A percentile compares a stretch with the other conserved stretches of the same genome.
Evolutionary conservation across 1,140 invertebrate genomes (phyloP).

Genomic region (Saxidomus purpurata): DNA sequence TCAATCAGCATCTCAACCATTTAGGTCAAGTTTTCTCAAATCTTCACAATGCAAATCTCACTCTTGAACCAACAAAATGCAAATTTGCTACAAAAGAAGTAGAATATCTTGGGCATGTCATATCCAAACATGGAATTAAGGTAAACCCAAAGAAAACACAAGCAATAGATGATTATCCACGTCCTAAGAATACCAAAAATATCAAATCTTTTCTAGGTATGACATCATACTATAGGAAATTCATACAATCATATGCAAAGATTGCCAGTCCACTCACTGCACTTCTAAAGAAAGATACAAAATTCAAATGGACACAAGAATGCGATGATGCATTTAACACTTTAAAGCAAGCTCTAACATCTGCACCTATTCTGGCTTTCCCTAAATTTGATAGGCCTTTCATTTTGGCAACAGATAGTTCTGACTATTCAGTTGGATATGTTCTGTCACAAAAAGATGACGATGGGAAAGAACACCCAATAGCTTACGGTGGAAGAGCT

Average conservation of each 20-base stretch:
- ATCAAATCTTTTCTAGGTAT: not conserved
- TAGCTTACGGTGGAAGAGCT: conserved; percentile 8
- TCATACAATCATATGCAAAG: conserved; percentile 31
- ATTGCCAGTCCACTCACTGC: conserved; percentile 57
- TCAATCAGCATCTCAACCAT: conserved; percentile 86
- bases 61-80: conserved; percentile 83
- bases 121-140: conserved; percentile 55
- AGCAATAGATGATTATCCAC: not conserved
- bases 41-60: conserved; percentile 74
- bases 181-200: not conserved
- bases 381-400: not conserved
- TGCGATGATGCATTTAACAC: conserved; percentile 4
- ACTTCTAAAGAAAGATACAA: not conserved
- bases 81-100: conserved; percentile 60
- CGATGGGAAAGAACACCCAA: conserved; percentile 23
- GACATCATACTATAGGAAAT: not conserved
- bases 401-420: not conserved
- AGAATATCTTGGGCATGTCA: conserved; percentile 67
- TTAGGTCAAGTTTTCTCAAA: conserved; percentile 68
- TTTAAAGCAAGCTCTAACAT: not conserved
- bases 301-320: conserved; percentile 18
- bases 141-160: conserved; percentile 11
- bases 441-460: conserved; percentile 55
- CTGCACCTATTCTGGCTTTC: conserved; percentile 5
- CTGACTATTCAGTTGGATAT: conserved; percentile 37